Base-by-base conservation (phyloP, 2,113 vertebrate species). In the Nerophis lumbriciformis region DNA sequence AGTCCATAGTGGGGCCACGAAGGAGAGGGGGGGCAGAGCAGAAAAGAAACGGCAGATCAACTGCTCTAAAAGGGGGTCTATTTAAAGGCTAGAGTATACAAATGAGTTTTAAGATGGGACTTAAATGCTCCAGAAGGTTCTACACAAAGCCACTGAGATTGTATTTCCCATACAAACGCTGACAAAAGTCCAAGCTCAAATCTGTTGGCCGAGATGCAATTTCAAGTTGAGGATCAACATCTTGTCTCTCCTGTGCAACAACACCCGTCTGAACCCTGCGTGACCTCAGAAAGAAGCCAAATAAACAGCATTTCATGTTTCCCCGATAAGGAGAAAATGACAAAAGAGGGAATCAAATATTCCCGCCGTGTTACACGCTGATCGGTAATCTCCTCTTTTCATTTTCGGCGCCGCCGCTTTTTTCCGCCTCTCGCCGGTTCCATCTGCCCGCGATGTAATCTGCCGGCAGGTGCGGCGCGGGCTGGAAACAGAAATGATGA, bases 381-480 rank as follows among this genome's bases (percentile, higher is more conserved):
- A 85, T 83, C 77, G 56, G 81, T 83, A 84, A 88, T 84, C 87
- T 85, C 81, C 76, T 48, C 16, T 79, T 87, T 86, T 87, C 83
- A 85, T 87, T 86, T 80, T 5, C 42, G 15, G 3, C 47, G 5
- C 19, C 66, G 61, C 63, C 48, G 13, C 73, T 62, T 49, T 28
- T 62, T 49, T 28, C 58, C 38, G 69, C 42, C 59, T 65, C 62
- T 66, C 77, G 58, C 60, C 19, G 7, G 59, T 71, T 81, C 75
- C 63, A 76, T 81, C 75, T 52, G 67, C 62, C 63, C 57, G 44
- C 6, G 48, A 81, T 83, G 66, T 74, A 78, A 88, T 83, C 81
- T 75, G 61, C 76, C 66, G 65, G 64, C 58, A 69, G 65, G 67
- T 66, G 47, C 51, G 73, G 65, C 66, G 67, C 6, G 48, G 49